Conservation (phyloP, 2,797 vertebrate genomes). For the Dallia pectoralis region DNA sequence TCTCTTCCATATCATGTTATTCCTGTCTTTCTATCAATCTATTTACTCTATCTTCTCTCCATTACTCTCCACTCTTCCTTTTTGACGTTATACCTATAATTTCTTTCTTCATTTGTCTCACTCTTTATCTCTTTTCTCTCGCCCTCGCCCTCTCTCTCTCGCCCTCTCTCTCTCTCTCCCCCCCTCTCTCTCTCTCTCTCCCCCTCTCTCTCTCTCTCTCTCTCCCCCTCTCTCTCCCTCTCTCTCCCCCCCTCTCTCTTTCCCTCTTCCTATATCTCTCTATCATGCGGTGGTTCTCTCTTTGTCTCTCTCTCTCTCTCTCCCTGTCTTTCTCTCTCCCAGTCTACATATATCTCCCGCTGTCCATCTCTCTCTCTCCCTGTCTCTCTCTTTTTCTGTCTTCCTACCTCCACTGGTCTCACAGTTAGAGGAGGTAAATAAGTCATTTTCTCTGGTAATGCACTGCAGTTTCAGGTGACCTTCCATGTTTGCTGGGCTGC, state of each 20-base stretch:
- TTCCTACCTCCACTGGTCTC: too few species aligned
- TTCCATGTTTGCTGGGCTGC: conserved; percentile 45
- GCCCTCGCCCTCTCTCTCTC: conserved; percentile 20
- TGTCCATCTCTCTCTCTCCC: not conserved
- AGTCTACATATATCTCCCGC: not conserved
- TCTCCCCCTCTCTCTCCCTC: conserved; percentile 6
- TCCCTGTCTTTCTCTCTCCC: not conserved
- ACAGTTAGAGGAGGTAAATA: conserved; percentile 30
- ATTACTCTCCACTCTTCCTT: conserved; percentile 2
- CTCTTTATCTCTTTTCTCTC: conserved; percentile 18
- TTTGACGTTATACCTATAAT: not conserved
- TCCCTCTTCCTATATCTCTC: not conserved
- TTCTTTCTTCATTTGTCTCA: not conserved
- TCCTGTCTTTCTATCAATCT: conserved; percentile 13
- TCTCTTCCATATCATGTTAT: not conserved
- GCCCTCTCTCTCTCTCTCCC: conserved; percentile 3
- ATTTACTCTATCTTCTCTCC: conserved; percentile 20
- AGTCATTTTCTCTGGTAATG: conserved; percentile 51
- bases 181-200: conserved; percentile 22
- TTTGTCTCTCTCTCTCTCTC: not conserved
- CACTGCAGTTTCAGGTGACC: conserved; percentile 53
- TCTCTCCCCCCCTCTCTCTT: conserved; percentile 19
- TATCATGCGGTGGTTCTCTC: not conserved
- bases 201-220: not conserved
- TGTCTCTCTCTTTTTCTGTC: conserved; percentile 24